Base-by-base conservation (phyloP, 2,888 invertebrate genomes). In the Lepeophtheirus nordmannii region DNA sequence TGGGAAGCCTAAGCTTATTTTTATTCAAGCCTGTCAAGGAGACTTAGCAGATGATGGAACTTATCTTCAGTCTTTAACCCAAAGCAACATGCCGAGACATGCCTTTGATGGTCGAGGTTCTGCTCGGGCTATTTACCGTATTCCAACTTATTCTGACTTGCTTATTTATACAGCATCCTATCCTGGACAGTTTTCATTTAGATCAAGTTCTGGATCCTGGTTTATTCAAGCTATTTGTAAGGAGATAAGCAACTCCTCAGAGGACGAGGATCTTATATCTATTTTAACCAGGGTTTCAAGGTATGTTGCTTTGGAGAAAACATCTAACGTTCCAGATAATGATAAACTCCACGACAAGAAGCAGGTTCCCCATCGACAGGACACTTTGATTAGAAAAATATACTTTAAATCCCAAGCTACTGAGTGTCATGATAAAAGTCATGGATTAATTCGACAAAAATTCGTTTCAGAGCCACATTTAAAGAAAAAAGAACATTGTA, bases 11-110 rank as follows among this genome's bases (percentile, higher is more conserved):
- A 74, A 74, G 65, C 65, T 74, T 20, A 70, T 73, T 53, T 71
- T 74, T 61, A 65, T 74, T 1, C 74, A 74, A 68, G 74, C 74
- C 8, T 74, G 74, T 67, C 69, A 74, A 68, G 74, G 74, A 68
- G 70, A 73, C 71, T n/a, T 58, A 46, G 61, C 39, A 40, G 65
- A 65, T 40, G 37, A 20, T n/a, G 65, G 65, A 14, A 56, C 63
- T 20, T 46, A 46, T 17, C 53, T 46, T 17, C 53, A 46, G 53
- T 46, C 3, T 8, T 17, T 46, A 17, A 17, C 53, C 17, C 53
- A 46, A 17, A 46, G 8, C 53, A 46, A 46, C 53, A 46, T 46
- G 53, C 58, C 58, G 14, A 58, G 30, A 20, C 10, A 58, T 58
- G 41, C 63, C 53, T 30, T 53, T 14, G 63, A 63, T 53, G 38